These are phyloP conservation scores for Tupiocoris notatus DNA, from an alignment of 2,888 invertebrate species.

Conservation along the genomic window DNA sequence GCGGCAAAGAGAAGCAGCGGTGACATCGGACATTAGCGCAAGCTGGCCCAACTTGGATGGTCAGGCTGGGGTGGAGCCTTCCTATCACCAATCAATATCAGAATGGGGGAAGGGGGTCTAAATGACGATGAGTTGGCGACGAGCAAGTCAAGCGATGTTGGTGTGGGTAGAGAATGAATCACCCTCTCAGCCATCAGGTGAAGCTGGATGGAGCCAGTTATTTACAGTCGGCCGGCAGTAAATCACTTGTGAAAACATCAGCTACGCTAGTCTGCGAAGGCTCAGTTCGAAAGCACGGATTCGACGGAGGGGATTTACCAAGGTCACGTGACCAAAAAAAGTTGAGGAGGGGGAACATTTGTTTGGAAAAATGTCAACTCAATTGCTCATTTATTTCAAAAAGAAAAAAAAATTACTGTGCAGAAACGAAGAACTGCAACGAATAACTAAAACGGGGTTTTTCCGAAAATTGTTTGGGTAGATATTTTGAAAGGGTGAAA, in stretches of 20 bases:
- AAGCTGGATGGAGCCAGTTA: neutral
- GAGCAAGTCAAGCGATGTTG: neutral
- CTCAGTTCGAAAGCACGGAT: too few relatives aligned
- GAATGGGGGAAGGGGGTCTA: neutral
- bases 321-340: too few relatives aligned
- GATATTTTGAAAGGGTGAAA: too few relatives aligned
- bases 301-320: too few relatives aligned
- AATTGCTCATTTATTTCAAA: too few relatives aligned
- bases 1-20: slow-evolving; percentile 6
- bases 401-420: too few relatives aligned
- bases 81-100: slow-evolving; percentile 29
- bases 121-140: neutral
- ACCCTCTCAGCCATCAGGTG: neutral
- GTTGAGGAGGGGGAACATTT: too few relatives aligned
- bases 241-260: neutral
- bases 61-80: slow-evolving; percentile 3
- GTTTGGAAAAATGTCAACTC: too few relatives aligned
- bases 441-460: too few relatives aligned
- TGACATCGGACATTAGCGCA: slow-evolving; percentile 25
- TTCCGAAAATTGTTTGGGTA: too few relatives aligned
- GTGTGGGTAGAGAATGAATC: neutral
- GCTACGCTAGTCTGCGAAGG: too few relatives aligned
- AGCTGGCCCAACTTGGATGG: neutral
- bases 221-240: neutral
- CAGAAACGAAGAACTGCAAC: too few relatives aligned